phyloP scores from a whole-genome alignment of 2,797 vertebrate genomes.

The Poecilia picta region DNA sequence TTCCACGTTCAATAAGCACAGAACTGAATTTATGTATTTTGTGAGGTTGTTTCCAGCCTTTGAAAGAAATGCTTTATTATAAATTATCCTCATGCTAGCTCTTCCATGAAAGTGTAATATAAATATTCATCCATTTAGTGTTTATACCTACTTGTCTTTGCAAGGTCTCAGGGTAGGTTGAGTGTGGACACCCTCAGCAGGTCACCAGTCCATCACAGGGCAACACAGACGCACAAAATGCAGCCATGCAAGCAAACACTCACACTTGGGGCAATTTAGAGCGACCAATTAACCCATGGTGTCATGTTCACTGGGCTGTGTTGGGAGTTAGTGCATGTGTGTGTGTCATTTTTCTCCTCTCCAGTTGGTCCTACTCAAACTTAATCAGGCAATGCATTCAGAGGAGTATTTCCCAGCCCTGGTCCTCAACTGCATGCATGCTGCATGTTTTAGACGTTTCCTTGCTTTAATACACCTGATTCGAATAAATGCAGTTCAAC shows the following conservation, averaged over 20 bases:
- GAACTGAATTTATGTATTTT: not conserved
- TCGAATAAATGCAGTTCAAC: no score
- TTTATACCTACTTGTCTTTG: not conserved
- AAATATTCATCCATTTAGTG: not conserved
- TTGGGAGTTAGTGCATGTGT: not conserved
- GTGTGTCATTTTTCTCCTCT: not conserved
- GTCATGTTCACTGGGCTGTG: not conserved
- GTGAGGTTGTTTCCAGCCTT: not conserved
- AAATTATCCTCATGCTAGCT: not conserved
- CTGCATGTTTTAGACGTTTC: no score
- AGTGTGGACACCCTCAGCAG: not conserved
- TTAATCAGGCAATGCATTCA: not conserved
- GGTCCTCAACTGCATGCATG: no score
- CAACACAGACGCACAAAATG: not conserved
- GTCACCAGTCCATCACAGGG: not conserved
- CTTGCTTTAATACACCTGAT: no score
- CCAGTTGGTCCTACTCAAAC: not conserved
- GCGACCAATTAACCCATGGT: not conserved
- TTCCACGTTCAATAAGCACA: not conserved
- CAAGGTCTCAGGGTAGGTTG: not conserved
- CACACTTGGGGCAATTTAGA: not conserved
- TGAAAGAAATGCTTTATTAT: not conserved
- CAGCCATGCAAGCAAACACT: not conserved
- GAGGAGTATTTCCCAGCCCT: no score
- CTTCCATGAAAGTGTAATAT: not conserved